phyloP scores from a whole-genome alignment of 2,888 invertebrate species.

The Notodonta ziczac region DNA sequence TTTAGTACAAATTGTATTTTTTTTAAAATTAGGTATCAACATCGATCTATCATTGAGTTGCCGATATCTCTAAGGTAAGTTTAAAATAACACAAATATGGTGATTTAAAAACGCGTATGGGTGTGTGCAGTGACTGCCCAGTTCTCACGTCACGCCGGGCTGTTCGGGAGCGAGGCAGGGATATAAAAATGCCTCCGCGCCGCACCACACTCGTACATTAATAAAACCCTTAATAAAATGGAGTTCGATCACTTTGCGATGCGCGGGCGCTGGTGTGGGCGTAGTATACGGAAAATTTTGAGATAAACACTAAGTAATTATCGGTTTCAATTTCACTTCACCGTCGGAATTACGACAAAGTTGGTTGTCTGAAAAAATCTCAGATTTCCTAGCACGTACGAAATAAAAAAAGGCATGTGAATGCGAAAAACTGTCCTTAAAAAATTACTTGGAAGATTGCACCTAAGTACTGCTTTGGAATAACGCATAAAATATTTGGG shows the following conservation, averaged over 20 bases:
- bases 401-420: no score
- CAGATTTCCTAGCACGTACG: no score
- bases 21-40: not conserved
- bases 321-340: no score
- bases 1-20: not conserved
- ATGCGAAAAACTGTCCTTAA: no score
- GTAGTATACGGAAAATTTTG: conserved; percentile 43
- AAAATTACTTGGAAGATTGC: no score
- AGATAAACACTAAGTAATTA: conserved; percentile 34
- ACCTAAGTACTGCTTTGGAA: no score
- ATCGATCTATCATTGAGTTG: no score
- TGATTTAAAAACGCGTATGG: conserved; percentile 38
- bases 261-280: conserved; percentile 67
- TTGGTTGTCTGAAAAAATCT: no score
- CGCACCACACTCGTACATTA: conserved; percentile 64
- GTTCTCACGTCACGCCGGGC: conserved; percentile 69
- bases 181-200: conserved; percentile 73
- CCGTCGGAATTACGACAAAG: no score
- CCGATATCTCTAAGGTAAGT: not conserved
- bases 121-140: conserved; percentile 65
- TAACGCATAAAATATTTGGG: no score
- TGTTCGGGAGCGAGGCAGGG: conserved; percentile 62
- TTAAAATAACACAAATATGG: conserved; percentile 57
- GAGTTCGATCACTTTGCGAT: conserved; percentile 69
- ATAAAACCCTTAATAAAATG: conserved; percentile 78